Conservation (phyloP, 1,140 invertebrate genomes). For the Chymomyza costata region DNA sequence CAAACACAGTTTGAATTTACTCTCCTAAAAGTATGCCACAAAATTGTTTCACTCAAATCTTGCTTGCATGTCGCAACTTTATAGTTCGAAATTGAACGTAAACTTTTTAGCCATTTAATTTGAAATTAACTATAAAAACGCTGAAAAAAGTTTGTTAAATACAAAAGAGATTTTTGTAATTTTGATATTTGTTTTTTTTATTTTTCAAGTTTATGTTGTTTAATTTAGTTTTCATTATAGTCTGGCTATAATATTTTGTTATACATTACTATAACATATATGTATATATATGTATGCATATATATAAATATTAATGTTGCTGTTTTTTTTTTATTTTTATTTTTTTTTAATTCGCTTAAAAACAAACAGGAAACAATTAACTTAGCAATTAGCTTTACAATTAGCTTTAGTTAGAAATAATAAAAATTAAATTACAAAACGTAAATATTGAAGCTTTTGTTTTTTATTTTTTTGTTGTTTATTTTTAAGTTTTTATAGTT, state of each 20-base stretch:
- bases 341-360: conserved; percentile 55
- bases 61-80: too few relatives aligned
- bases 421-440: conserved; percentile 39
- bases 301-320: too few relatives aligned
- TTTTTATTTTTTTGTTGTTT: conserved; percentile 38
- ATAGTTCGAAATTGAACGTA: too few relatives aligned
- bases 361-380: conserved; percentile 70
- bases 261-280: conserved; percentile 33
- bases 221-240: conserved; percentile 47
- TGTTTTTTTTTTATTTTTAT: conserved; percentile 39
- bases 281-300: too few relatives aligned
- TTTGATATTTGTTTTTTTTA: conserved; percentile 4
- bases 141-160: too few relatives aligned
- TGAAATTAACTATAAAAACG: too few relatives aligned
- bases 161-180: not conserved
- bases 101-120: too few relatives aligned
- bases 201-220: conserved; percentile 13
- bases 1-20: too few relatives aligned
- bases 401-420: conserved; percentile 65
- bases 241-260: conserved; percentile 36
- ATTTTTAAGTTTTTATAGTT: conserved; percentile 47
- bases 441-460: conserved; percentile 67
- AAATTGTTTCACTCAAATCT: too few relatives aligned
- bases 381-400: conserved; percentile 57
- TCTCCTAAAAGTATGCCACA: too few relatives aligned